Percentiles rank a stretch among this genome's conserved stretches.
These are phyloP conservation scores for Neoscelio sp. DNA, from an alignment of 2,888 invertebrate genomes.

Conservation along the genomic window DNA sequence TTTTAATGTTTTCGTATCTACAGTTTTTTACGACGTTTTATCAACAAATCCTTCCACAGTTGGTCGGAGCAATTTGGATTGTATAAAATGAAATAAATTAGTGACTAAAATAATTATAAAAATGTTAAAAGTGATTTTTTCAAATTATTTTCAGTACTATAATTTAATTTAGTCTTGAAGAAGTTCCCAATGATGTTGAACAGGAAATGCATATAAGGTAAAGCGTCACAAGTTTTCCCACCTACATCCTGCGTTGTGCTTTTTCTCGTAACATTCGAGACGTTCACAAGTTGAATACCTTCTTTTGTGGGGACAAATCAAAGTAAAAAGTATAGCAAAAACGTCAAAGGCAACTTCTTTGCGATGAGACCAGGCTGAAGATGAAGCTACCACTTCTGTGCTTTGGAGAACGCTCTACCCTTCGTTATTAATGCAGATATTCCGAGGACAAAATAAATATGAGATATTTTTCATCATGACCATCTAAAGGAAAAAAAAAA, in stretches of 20 bases:
- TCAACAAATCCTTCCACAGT: constrained; percentile 4
- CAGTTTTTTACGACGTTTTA: constrained; percentile 19
- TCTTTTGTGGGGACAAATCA: constrained; percentile 46
- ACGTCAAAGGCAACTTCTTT: constrained; percentile 48
- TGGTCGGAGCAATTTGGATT: constrained; percentile 5
- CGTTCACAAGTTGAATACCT: constrained; percentile 23
- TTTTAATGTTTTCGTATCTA: constrained; percentile 45
- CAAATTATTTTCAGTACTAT: too few relatives aligned
- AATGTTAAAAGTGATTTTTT: background rate
- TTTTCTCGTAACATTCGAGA: constrained; percentile 9
- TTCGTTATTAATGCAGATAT: constrained; percentile 64
- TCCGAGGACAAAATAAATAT: constrained; percentile 76
- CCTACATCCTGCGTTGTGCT: constrained; percentile 20
- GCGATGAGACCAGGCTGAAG: constrained; percentile 42
- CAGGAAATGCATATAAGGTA: background rate
- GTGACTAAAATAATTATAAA: background rate
- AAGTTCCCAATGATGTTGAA: constrained; percentile 1
- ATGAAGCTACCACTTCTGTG: constrained; percentile 50
- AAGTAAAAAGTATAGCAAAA: constrained; percentile 36
- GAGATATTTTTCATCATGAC: constrained; percentile 68
- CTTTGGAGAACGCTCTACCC: constrained; percentile 59
- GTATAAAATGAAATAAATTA: constrained; percentile 5
- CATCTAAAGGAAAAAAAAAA: constrained; percentile 53
- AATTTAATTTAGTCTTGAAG: too few relatives aligned
- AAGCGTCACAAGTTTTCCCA: constrained; percentile 2